Evolutionary conservation across 2,888 invertebrate species (phyloP), one percentile per base, ranked within the genome.

Genomic region (Theodoxus fluviatilis): DNA sequence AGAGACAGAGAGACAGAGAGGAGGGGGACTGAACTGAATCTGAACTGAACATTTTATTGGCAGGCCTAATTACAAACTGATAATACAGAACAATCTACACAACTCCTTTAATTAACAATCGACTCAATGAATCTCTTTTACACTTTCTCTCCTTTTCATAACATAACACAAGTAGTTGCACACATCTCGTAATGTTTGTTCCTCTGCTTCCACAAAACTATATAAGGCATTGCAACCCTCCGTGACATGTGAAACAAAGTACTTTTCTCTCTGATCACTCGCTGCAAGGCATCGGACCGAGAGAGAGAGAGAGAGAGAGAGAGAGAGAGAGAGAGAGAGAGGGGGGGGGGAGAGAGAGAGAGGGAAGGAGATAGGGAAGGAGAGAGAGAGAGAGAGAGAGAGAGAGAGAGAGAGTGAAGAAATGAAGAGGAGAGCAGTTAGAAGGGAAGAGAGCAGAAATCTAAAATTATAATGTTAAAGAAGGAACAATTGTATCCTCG

Each of bases 221-320:
- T n/a, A n/a, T n/a, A n/a, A n/a, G n/a, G n/a, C n/a, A n/a, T n/a
- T n/a, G n/a, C n/a, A n/a, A n/a, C n/a, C n/a, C n/a, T n/a, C n/a
- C n/a, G n/a, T n/a, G n/a, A n/a, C n/a, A n/a, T n/a, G 63, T 59
- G 63, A 69, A 63, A 69, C 63, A 28, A 69, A 49, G 63, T 49
- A 38, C 61, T 18, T 22, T 63, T 18, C 35, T 47, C 38, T 63
- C 33, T n/a, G 31, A 25, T 37, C 15, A 63, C 25, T 25, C 49
- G 63, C 61, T 69, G 69, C 61, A 69, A 69, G 63, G 3, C 31
- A 7, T 15, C 3, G 37, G 38, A 38, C 6, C 3, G 28, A 37
- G 6, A 22, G 38, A 15, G 43, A 38, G 38, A 40, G n/a, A 40
- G 65, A 15, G 65, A 22, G 40, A 22, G 25, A n/a, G 38, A 40